phyloP scores from a whole-genome alignment of 2,797 vertebrate species.

The Sebastes taczanowskii region DNA sequence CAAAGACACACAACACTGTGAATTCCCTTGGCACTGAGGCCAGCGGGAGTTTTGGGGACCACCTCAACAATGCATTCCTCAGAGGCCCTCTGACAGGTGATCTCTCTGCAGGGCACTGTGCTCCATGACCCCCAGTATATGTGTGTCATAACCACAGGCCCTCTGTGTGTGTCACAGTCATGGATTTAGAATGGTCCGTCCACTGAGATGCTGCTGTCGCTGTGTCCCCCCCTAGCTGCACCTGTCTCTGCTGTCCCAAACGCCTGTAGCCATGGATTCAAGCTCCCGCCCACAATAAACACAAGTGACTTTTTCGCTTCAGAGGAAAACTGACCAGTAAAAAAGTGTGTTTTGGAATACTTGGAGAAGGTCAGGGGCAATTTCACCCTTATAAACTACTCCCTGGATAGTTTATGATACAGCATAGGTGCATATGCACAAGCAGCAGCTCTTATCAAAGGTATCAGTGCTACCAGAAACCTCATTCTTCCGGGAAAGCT shows the following conservation, averaged over 20 bases:
- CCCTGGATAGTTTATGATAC: not conserved
- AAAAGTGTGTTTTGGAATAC: not conserved
- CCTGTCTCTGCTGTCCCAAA: conserved; percentile 65
- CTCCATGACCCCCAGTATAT: conserved; percentile 34
- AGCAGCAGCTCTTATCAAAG: not conserved
- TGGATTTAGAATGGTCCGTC: conserved; percentile 63
- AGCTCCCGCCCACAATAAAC: conserved; percentile 37
- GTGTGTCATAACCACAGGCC: conserved; percentile 54
- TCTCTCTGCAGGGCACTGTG: conserved; percentile 17
- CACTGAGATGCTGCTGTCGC: conserved; percentile 31
- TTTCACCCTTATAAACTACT: not conserved
- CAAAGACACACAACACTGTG: not conserved
- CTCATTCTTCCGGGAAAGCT: conserved; percentile 4
- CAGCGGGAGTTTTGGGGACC: conserved; percentile 35
- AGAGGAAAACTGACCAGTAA: not conserved
- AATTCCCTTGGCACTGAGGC: not conserved
- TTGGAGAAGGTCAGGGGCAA: not conserved
- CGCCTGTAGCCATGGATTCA: conserved; percentile 41
- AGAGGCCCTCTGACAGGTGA: conserved; percentile 63
- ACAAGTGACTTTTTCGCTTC: conserved; percentile 38
- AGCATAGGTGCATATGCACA: not conserved
- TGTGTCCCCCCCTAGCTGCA: conserved; percentile 55
- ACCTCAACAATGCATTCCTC: conserved; percentile 47
- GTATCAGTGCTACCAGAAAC: not conserved
- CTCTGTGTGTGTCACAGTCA: conserved; percentile 53